Base-by-base conservation (phyloP, 2,113 vertebrate genomes). In the Tonatia bakeri region DNA sequence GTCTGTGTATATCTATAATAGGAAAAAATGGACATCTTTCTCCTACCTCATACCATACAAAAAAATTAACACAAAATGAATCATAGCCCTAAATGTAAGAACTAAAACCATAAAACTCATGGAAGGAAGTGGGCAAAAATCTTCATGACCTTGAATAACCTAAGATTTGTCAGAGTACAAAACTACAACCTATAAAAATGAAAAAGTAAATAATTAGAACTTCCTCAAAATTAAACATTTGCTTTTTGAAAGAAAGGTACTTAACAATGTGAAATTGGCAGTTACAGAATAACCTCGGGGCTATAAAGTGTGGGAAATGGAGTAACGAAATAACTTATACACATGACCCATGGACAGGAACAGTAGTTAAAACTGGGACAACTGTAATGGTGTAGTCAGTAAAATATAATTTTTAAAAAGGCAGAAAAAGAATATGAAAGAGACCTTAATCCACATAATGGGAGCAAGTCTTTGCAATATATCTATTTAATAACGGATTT, bases 181-280 rank as follows among this genome's bases (percentile, higher is more conserved):
- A 75, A 70, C 11, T 28, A 45, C n/a, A 82, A 81, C 64, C 19
- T 70, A 2, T 50, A 52, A 69, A 24, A 65, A 85, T 69, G n/a
- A 54, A 88, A 90, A 87, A 77, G 40, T n/a, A 47, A 64, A 38
- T 82, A 26, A n/a, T 67, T 75, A 20, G 16, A n/a, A n/a, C 40
- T 87, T 92, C 76, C 43, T 90, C 64, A 75, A 83, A 95, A 73
- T 79, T 92, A 81, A 79, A 36, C 33, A n/a, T 93, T 70, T 83
- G 11, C n/a, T 75, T 22, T 65, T 88, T 31, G 81, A 95, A 88
- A 64, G 59, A 31, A 31, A 86, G 40, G 72, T 7, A 81, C 38
- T 67, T 91, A 81, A 70, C 14, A 89, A 36, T 76, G 43, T 87
- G 70, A 91, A 93, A 86, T 31, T 28, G 28, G 61, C 10, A 31